Percentiles rank a stretch among this genome's conserved stretches.
phyloP scores from a whole-genome alignment of 1,140 invertebrate species.

The roundworm (Caenorhabditis elegans) region WBcel235 BX284603.4:8607501-8608000 shows the following conservation, averaged over 20 bases:
- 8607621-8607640: no score
- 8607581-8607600: background rate
- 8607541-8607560: background rate
- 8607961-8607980: background rate
- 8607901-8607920: no score
- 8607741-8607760: background rate
- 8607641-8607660: background rate
- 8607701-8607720: background rate
- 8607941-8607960: background rate
- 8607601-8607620: no score
- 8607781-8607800: background rate
- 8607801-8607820: background rate
- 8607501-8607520: background rate
- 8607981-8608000: background rate
- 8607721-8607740: background rate
- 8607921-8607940: background rate
- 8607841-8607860: background rate
- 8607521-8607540: background rate
- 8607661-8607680: background rate
- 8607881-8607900: no score
- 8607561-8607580: conserved; percentile 17
- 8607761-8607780: background rate
- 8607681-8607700: background rate
- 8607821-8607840: background rate
- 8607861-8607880: background rate